These are phyloP conservation scores for Trachymyrmex cornetzi DNA, from an alignment of 1,140 invertebrate species.

Conservation along the genomic window DNA sequence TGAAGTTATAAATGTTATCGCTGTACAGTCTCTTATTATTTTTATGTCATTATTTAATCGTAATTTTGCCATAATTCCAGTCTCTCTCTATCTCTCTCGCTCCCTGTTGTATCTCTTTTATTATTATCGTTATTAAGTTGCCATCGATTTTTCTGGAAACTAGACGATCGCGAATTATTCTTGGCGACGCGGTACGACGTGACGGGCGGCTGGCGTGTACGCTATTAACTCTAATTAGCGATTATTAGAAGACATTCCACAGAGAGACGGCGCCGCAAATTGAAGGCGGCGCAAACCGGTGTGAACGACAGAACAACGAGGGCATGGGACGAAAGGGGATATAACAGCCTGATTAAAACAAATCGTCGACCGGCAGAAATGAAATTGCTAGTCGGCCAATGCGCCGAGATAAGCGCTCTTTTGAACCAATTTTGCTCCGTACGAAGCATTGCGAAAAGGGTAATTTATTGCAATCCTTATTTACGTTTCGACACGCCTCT, in stretches of 20 bases:
- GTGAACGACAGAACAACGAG: slow-evolving; percentile 39
- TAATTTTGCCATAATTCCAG: not conserved
- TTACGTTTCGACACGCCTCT: not conserved
- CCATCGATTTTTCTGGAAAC: slow-evolving; percentile 36
- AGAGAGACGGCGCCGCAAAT: slow-evolving; percentile 52
- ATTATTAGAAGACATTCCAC: slow-evolving; percentile 59
- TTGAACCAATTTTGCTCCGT: slow-evolving; percentile 29
- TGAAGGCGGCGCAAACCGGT: slow-evolving; percentile 51
- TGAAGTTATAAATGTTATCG: slow-evolving; percentile 3
- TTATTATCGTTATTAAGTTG: slow-evolving; percentile 32
- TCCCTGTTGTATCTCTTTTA: not conserved
- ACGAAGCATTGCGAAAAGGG: slow-evolving; percentile 1
- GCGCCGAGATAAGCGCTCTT: slow-evolving; percentile 42
- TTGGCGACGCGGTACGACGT: slow-evolving; percentile 29
- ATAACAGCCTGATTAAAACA: slow-evolving; percentile 51
- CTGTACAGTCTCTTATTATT: not conserved
- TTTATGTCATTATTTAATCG: not conserved
- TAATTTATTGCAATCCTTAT: slow-evolving; percentile 21
- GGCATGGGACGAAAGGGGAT: not conserved
- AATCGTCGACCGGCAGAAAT: slow-evolving; percentile 46
- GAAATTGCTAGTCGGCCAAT: slow-evolving; percentile 45
- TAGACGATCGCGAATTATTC: slow-evolving; percentile 43
- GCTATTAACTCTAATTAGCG: slow-evolving; percentile 60
- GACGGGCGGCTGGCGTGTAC: slow-evolving; percentile 25
- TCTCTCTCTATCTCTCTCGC: not conserved